phyloP scores from a whole-genome alignment of 2,113 vertebrate species.

The Neofelis nebulosa region DNA sequence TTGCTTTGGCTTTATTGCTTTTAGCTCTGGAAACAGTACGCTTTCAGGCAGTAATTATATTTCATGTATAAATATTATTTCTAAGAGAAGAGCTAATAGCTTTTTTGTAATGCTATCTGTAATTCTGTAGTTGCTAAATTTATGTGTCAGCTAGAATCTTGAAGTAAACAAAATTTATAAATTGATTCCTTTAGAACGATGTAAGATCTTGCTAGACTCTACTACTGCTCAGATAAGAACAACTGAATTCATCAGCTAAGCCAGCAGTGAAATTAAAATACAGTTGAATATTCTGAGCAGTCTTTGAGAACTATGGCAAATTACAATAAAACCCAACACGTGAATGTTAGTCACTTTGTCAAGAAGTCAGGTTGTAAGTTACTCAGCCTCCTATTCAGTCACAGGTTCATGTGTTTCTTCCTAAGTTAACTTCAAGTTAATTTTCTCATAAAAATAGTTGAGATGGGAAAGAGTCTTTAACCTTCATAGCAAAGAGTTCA shows the following conservation, averaged over 20 bases:
- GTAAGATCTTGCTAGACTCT: conserved; percentile 3
- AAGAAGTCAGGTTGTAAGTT: neutral
- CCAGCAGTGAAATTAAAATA: conserved; percentile 45
- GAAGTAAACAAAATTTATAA: conserved; percentile 64
- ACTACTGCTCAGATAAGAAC: neutral
- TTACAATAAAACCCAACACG: neutral
- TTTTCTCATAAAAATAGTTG: neutral
- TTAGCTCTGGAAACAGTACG: conserved; percentile 46
- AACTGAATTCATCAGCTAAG: conserved; percentile 3
- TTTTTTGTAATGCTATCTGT: neutral
- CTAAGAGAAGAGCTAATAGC: conserved; percentile 54
- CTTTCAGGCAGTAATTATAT: conserved; percentile 47
- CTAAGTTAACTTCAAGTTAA: neutral
- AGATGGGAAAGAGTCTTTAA: neutral
- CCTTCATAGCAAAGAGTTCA: neutral
- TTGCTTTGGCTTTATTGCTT: conserved; percentile 65
- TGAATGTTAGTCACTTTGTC: neutral
- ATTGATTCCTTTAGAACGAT: conserved; percentile 50
- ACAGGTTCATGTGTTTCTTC: neutral
- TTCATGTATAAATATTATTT: conserved; percentile 71
- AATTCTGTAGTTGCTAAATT: conserved; percentile 54
- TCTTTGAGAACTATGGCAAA: neutral
- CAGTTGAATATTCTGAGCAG: neutral
- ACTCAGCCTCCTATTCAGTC: neutral
- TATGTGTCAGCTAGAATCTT: conserved; percentile 36